A percentile compares a stretch with the other conserved stretches of the same genome.
Evolutionary conservation across 2,888 invertebrate genomes (phyloP).

Genomic region (Oligia strigilis): DNA sequence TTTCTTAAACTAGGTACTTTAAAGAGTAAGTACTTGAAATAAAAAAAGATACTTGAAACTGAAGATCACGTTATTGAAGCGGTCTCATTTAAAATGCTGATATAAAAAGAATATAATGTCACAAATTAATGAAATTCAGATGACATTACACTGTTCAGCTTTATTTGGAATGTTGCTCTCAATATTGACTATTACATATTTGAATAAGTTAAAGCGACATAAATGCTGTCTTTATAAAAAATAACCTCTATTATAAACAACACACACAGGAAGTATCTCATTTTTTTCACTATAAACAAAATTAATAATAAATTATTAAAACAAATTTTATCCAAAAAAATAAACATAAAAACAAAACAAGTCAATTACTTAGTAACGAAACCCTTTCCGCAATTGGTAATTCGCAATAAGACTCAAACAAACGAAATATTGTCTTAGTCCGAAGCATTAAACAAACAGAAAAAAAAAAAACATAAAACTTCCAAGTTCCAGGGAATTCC

Average conservation of each 20-base stretch:
- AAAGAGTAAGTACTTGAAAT: neutral
- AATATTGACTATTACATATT: neutral
- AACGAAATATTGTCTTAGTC: neutral
- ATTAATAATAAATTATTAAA: neutral
- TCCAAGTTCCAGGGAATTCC: slow-evolving; percentile 51
- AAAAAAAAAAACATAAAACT: neutral
- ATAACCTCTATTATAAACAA: neutral
- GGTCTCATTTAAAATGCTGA: neutral
- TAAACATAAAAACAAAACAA: slow-evolving; percentile 3
- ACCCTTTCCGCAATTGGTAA: neutral
- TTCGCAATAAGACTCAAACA: neutral
- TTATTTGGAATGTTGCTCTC: neutral
- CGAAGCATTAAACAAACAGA: neutral
- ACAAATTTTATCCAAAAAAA: neutral
- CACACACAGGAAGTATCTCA: neutral
- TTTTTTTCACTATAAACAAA: neutral
- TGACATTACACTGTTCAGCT: neutral
- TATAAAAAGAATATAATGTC: neutral
- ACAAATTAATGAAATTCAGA: slow-evolving; percentile 5
- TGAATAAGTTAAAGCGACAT: neutral
- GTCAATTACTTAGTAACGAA: neutral
- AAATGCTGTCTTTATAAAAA: neutral
- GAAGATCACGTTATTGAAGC: neutral
- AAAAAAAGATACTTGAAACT: slow-evolving; percentile 15
- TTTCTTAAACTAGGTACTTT: neutral